Base-by-base conservation (phyloP, 1,140 invertebrate genomes). In the Aleiodes sp. region DNA sequence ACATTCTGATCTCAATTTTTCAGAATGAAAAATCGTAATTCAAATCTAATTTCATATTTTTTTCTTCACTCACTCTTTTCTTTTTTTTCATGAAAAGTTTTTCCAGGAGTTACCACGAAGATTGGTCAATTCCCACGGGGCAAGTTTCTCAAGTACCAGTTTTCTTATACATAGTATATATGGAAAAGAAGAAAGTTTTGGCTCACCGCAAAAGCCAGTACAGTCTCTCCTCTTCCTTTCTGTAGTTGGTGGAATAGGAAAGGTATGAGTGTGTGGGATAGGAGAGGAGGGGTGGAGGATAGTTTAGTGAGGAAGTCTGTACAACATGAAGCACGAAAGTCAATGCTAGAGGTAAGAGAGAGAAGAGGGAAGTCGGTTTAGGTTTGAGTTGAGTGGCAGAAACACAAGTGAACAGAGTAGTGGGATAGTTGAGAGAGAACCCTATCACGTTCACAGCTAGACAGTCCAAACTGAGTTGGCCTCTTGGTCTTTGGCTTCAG, bases 311-410 rank as follows among this genome's bases (percentile, higher is more conserved):
- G 46, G 8, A 52, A 24, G 6, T 10, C 46, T 12, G 4, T 24
- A 9, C 12, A 52, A 52, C 46, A 52, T 21, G 46, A 52, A 24
- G 46, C 26, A 9, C 14, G 39, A 43, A 21, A 52, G 46, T 52
- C 46, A 52, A 24, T 24, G 46, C 41, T n/a, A 16, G 41, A 6
- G 16, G 43, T 14, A 14, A n/a, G 3, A 12, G 37, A n/a, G 37
- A 21, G 43, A 10, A 6, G 3, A 21, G 3, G 43, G 43, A 21
- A 2, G 43, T 3, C 7, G n/a, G 43, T 43, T 43, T 43, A 16
- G 39, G 39, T 43, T 43, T 52, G 21, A 52, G 46, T 52, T 52
- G 46, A 52, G 46, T 52, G 26, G 46, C 26, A 52, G 46, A 52
- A 52, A 52, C 46, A 52, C 46, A 52, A 52, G 46, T 52, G 46